Base-by-base conservation (phyloP, 2,888 invertebrate genomes). In the Zygothrica quintamaculata region DNA sequence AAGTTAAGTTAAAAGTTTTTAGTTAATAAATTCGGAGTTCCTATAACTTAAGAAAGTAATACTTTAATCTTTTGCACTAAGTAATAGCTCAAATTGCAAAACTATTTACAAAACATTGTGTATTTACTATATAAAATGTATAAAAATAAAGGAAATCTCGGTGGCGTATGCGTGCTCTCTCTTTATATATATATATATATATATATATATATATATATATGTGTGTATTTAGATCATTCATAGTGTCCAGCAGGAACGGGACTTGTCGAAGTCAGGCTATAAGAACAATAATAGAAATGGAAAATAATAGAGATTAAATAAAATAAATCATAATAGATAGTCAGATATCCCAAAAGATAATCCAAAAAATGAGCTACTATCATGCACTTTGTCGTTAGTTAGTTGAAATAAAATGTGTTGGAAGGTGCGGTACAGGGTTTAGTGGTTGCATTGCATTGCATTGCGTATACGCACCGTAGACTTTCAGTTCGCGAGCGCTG, bases 401-500 rank as follows among this genome's bases (percentile, higher is more conserved):
- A 59, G 74, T 73, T 46, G 4, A 25, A 37, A 43, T 40, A 34
- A 51, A 50, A 31, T 3, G 43, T 46, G 47, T 11, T 22, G 12
- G 33, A n/a, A n/a, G 4, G 4, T 47, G 5, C 5, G 18, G 18
- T 22, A 22, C 5, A 5, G 18, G 18, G 18, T 22, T 2, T 22
- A 3, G 18, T 22, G 18, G 18, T 22, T 2, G 18, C 53, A 25
- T 34, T 29, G 13, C 51, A 33, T 11, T 51, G 33, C 57, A 72
- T 71, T 56, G 67, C 74, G 65, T 84, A 82, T 82, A 82, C 82
- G 86, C 92, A 96, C 96, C 96, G 94, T 92, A 96, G 94, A 91
- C 95, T 96, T 90, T 96, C 96, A 53, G 95, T 95, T 89, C 95
- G 92, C 65, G 96, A 95, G 72, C 95, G 92, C 11, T 95, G 95